Conservation (phyloP, 2,113 vertebrate species). For the Tetrax tetrax region DNA sequence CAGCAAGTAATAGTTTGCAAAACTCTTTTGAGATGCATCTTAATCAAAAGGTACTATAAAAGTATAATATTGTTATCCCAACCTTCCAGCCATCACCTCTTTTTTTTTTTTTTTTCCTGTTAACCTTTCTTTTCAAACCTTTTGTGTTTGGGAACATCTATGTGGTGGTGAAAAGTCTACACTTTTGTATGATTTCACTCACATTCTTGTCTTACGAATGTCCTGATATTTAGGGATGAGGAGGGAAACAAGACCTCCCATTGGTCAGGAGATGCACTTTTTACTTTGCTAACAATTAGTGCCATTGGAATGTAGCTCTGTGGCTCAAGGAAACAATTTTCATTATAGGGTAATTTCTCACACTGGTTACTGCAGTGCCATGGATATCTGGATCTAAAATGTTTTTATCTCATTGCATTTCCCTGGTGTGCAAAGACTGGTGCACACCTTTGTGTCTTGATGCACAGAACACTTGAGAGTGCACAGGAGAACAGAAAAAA, state of each 20-base stretch:
- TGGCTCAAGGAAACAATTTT: not conserved
- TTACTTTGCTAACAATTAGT: not conserved
- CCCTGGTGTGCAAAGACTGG: not conserved
- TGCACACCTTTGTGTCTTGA: not conserved
- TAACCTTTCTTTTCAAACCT: not conserved
- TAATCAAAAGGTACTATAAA: slow-evolving; percentile 8
- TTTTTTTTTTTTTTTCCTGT: not conserved
- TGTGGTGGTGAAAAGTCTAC: not conserved
- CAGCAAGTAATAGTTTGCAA: not conserved
- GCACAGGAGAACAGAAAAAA: not conserved
- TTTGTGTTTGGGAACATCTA: not conserved
- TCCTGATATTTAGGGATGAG: not conserved
- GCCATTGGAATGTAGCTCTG: not conserved
- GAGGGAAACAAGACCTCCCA: not conserved
- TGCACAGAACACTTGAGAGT: not conserved
- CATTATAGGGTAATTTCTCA: not conserved
- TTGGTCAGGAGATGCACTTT: not conserved
- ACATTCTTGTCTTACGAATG: not conserved
- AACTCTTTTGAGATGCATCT: not conserved
- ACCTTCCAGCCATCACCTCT: not conserved
- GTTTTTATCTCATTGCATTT: not conserved
- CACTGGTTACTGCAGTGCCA: not conserved
- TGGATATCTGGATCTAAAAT: not conserved
- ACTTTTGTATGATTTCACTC: not conserved
- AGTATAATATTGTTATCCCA: not conserved